Evolutionary conservation across 2,113 vertebrate genomes (phyloP), one percentile per base, ranked within the genome.

Genomic region (Mesembrinibis cayennensis): DNA sequence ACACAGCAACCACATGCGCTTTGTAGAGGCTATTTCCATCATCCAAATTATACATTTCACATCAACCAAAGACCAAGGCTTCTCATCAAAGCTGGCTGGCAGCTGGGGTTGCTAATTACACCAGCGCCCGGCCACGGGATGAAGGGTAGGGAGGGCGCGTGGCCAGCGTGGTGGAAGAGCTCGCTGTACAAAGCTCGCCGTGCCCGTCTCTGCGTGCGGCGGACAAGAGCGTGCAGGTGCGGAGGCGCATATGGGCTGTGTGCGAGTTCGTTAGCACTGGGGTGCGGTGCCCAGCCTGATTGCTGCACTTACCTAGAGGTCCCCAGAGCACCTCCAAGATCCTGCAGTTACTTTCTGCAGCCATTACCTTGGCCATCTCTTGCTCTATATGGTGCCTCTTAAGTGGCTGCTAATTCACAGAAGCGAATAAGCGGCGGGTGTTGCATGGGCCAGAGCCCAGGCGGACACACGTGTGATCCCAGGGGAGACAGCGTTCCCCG

Each of bases 1-100:
- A 67, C 4, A 2, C 67, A 66, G 74, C 63, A 58, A 89, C 97
- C 95, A 87, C 95, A 88, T 79, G 81, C 86, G 81, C 93, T 97
- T 95, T 96, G 92, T 67, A 72, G 94, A 95, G 91, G 87, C 96
- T 98, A 97, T 98, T 98, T 97, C 94, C 91, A 90, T 94, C 96
- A 17, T 76, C 87, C 81, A 97, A 98, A 98, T 98, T 96, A 98
- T 11, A 97, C 30, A 62, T 66, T 97, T 71, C 3, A 2, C 87
- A 30, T 91, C 87, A 34, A 72, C 78, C 77, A 40, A 87, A 95
- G 89, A 4, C 89, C 1, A 29, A 95, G 77, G 84, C 85, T 95
- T 93, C 90, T 96, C 97, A 97, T 97, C 91, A 91, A 88, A 96
- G 94, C 87, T 44, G 17, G 5, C 62, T 89, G 96, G 96, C 87